Base-by-base conservation (phyloP, 2,888 invertebrate genomes). In the Leptinotarsa tumamoca region DNA sequence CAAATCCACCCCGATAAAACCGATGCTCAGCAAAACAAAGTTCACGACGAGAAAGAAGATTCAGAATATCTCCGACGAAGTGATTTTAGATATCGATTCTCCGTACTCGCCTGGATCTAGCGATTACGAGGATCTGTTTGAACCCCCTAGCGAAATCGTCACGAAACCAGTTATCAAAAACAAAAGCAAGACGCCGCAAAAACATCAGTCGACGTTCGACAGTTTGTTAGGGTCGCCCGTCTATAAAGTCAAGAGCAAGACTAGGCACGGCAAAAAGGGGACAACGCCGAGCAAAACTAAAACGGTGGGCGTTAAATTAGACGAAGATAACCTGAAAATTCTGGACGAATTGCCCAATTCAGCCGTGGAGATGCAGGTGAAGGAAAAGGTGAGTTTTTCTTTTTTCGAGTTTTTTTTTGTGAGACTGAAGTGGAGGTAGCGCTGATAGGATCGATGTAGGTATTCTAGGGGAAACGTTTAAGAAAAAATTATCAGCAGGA, bases 301-400 rank as follows among this genome's bases (percentile, higher is more conserved):
- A 83, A 93, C 93, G 84, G 92, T 93, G 82, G 93, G 93, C 52
- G 92, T 93, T 49, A 93, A 93, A 84, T 90, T 95, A 83, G 96
- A 95, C 85, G 95, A 95, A 83, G 94, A 95, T 85, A 94, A 93
- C 86, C 90, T 95, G 81, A 94, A 94, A 89, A 93, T 95, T 79
- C 90, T 96, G 83, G 97, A 97, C 87, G 97, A 97, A 86, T 90
- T 97, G 86, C 97, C 97, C 51, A 96, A 94, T 89, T 97, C 97
- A 69, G 97, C 97, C 58, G 96, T 96, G 74, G 97, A 97, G 90
- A 93, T 97, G 92, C 96, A 96, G 89, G 95, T 96, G 85, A 97
- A 97, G 91, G 96, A 96, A 90, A 97, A 96, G 93, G 97, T 96
- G 89, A 88, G 89, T 78, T 33, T 54, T 75, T 69, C 13, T 63